phyloP scores from a whole-genome alignment of 2,113 vertebrate genomes.

The Collichthys lucidus region DNA sequence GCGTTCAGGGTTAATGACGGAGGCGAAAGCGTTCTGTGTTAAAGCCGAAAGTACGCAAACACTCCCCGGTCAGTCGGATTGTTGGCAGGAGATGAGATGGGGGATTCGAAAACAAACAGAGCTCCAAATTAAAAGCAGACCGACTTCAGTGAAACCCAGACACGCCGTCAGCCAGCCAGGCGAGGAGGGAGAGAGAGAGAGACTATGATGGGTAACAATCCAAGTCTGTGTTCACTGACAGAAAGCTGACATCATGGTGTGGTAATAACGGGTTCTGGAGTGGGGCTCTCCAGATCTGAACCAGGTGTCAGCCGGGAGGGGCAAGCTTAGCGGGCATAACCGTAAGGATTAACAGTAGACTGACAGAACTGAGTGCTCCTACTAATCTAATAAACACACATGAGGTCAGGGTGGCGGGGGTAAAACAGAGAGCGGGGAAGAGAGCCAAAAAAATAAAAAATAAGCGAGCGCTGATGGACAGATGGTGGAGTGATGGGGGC shows the following conservation, averaged over 20 bases:
- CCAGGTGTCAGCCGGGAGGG: constrained; percentile 63
- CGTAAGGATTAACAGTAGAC: constrained; percentile 74
- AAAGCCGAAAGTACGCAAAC: constrained; percentile 60
- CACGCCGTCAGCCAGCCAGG: constrained; percentile 28
- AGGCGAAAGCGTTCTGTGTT: constrained; percentile 26
- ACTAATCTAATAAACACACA: constrained; percentile 72
- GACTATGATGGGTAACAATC: neutral
- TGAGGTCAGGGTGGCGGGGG: constrained; percentile 25
- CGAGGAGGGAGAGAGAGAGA: neutral
- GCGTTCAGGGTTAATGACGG: constrained; percentile 16
- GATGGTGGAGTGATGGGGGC: constrained; percentile 58
- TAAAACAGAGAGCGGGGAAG: constrained; percentile 24
- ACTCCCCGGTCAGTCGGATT: constrained; percentile 24
- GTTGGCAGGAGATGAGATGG: constrained; percentile 70
- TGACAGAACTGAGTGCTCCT: constrained; percentile 54
- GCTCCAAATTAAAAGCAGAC: constrained; percentile 77
- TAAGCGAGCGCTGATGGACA: constrained; percentile 70
- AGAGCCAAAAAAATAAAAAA: constrained; percentile 66
- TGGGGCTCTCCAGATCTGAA: constrained; percentile 55
- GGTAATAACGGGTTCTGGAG: constrained; percentile 61
- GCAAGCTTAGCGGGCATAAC: constrained; percentile 61
- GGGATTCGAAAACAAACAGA: constrained; percentile 73
- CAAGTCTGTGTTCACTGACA: constrained; percentile 29
- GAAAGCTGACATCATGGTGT: constrained; percentile 61
- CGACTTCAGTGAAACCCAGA: constrained; percentile 50